Evolutionary conservation across 92 coral and sea anemone species (phyloP).

Genomic region (Pocillopora grandis): DNA sequence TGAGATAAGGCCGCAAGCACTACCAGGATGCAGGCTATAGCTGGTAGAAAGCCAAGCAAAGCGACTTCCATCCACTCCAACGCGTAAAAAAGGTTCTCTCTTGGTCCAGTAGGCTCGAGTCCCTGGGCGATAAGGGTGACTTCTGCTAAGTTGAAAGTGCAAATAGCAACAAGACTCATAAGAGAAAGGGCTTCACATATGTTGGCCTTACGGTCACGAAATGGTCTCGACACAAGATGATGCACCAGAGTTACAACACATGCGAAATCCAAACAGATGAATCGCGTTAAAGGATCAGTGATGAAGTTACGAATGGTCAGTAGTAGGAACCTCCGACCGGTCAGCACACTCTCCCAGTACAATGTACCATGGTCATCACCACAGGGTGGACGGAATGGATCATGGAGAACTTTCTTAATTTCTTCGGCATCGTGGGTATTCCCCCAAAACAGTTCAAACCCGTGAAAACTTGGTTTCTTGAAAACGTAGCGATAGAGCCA

Average conservation of each 20-base stretch:
- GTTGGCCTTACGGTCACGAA: conserved; percentile 47
- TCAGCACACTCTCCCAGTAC: conserved; percentile 62
- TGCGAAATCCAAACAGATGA: conserved; percentile 19
- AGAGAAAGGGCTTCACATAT: conserved; percentile 43
- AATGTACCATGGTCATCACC: conserved; percentile 29
- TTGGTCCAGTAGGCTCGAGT: conserved; percentile 34
- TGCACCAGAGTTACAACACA: conserved; percentile 48
- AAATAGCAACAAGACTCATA: conserved; percentile 32
- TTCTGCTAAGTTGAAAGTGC: conserved; percentile 43
- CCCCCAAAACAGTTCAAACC: too few species aligned
- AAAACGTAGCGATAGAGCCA: conserved; percentile 2
- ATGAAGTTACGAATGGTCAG: conserved; percentile 36
- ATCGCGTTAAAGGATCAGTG: conserved; percentile 18
- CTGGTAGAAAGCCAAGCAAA: conserved; percentile 38
- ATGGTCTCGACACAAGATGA: conserved; percentile 41
- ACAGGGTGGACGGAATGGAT: conserved; percentile 40
- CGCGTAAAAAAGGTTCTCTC: not conserved
- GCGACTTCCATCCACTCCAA: conserved; percentile 46
- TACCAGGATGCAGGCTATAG: conserved; percentile 3
- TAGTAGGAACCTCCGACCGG: conserved; percentile 45
- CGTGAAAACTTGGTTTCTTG: not conserved
- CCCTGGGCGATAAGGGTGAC: conserved; percentile 38
- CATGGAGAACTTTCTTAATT: conserved; percentile 41
- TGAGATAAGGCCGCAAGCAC: conserved; percentile 38
- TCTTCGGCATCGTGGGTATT: conserved; percentile 18